Evolutionary conservation across 2,797 vertebrate genomes (phyloP), one percentile per base, ranked within the genome.

Genomic region (Galagoides demidoff): DNA sequence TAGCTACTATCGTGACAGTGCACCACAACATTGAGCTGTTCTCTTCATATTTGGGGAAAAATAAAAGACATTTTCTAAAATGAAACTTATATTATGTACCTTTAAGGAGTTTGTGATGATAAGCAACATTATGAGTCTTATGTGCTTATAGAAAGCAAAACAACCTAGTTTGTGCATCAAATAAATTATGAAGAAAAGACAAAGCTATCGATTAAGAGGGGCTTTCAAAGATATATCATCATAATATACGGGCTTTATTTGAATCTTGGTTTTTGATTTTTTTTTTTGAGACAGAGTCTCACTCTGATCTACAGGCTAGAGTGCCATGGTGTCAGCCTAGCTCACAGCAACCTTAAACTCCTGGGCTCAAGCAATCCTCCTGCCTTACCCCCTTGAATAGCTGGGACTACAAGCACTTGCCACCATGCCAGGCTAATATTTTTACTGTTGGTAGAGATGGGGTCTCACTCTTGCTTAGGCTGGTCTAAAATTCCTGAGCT

Each of bases 101-200:
- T 87, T 89, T 81, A 78, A 91, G 89, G 93, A 92, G 61, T 73
- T 27, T 85, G 11, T 39, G 77, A 63, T n/a, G 45, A 68, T 70
- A 87, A 90, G 1, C 20, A 90, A 68, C 13, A 85, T 85, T 34
- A 55, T 83, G 89, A 79, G 52, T 39, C 25, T 49, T 61, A 57
- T 64, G 34, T 76, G 57, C n/a, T 82, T 81, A 4, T 52, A 74
- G 2, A n/a, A 16, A 45, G n/a, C 57, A 86, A 82, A 95, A 81
- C 37, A 34, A 91, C 79, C n/a, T 52, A 37, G 23, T 71, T 90
- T 74, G 57, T 39, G 86, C 89, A 84, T 31, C 70, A 61, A 73
- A 90, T 57, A 89, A 84, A 92, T 55, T 61, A 93, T 17, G 13
- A 89, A 77, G 45, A 93, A 39, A 55, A 83, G 39, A 92, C 37